Conservation (phyloP, 1,140 invertebrate genomes). For the Metopolophium dirhodum region DNA sequence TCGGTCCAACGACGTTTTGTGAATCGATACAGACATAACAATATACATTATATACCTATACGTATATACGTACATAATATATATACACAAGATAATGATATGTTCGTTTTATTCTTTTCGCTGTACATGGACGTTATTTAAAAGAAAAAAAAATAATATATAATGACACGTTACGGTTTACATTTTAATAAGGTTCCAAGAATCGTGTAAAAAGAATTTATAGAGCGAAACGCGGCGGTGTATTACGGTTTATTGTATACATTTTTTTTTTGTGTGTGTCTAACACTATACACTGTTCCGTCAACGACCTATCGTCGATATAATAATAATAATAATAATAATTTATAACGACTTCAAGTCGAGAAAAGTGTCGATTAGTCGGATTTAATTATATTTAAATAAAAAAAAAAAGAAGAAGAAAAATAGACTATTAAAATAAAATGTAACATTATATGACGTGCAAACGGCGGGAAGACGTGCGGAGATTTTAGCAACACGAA, state of each 20-base stretch:
- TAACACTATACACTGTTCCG: not conserved
- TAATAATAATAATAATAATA: not conserved
- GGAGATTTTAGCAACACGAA: not conserved
- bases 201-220: slow-evolving; percentile 16
- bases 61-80: not conserved
- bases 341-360: not conserved
- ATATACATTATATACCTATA: not conserved
- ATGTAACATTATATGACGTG: not conserved
- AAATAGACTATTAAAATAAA: not conserved
- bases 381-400: not conserved
- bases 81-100: not conserved
- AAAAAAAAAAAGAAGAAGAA: not conserved
- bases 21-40: not conserved
- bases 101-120: slow-evolving; percentile 16
- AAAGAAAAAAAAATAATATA: slow-evolving; percentile 20
- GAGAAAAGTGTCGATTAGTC: not conserved
- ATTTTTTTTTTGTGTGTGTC: not conserved
- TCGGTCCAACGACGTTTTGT: not conserved
- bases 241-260: slow-evolving; percentile 12
- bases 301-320: slow-evolving; percentile 1
- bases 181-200: slow-evolving; percentile 20
- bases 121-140: not conserved
- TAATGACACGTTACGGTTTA: slow-evolving; percentile 43
- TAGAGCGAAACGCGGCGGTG: slow-evolving; percentile 29
- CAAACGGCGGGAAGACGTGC: not conserved